phyloP scores from a whole-genome alignment of 2,888 invertebrate genomes.

The Drosophila robusta region DNA sequence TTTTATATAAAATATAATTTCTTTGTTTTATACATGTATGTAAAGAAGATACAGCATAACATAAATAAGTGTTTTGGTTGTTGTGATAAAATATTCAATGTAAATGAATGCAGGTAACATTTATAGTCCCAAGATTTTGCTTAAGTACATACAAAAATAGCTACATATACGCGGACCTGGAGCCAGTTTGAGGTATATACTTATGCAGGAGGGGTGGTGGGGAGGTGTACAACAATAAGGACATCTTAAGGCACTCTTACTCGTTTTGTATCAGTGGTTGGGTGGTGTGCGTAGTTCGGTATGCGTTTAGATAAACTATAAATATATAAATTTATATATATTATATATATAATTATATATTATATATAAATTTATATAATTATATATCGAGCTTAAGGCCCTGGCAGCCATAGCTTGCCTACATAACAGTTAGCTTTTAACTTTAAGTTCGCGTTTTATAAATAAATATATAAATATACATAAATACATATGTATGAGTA shows the following conservation, averaged over 20 bases:
- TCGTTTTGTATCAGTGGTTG: conserved; percentile 18
- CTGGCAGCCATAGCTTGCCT: too few species aligned
- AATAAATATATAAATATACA: conserved; percentile 14
- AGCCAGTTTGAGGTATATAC: conserved; percentile 20
- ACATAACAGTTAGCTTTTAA: too few species aligned
- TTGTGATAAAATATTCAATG: conserved; percentile 19
- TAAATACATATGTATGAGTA: neutral
- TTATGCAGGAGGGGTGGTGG: conserved; percentile 16
- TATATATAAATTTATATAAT: too few species aligned
- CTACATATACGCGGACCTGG: conserved; percentile 20
- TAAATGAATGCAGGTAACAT: conserved; percentile 35
- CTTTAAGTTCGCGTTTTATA: too few species aligned
- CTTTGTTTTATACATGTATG: conserved; percentile 51
- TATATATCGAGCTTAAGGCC: too few species aligned
- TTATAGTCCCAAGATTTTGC: conserved; percentile 24
- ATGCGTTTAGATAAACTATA: too few species aligned
- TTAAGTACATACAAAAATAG: conserved; percentile 49
- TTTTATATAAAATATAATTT: conserved; percentile 63
- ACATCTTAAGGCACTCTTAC: conserved; percentile 66
- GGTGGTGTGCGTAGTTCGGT: conserved; percentile 17
- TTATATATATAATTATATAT: too few species aligned
- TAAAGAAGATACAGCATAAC: conserved; percentile 47
- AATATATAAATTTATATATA: too few species aligned
- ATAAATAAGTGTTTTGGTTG: conserved; percentile 18
- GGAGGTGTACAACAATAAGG: conserved; percentile 40